These are phyloP conservation scores for Keiferia lycopersicella DNA, from an alignment of 2,888 invertebrate species.

Conservation along the genomic window DNA sequence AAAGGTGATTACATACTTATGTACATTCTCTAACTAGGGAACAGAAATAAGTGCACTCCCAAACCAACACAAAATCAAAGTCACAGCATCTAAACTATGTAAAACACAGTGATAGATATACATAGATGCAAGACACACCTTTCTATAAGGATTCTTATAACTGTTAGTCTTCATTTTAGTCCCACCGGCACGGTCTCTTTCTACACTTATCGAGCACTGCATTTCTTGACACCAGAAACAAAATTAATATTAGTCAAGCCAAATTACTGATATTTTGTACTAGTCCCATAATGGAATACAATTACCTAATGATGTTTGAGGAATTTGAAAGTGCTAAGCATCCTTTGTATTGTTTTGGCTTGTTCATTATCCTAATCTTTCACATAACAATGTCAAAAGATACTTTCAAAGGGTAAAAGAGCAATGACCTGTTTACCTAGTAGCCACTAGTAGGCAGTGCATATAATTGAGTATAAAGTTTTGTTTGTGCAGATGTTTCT, in stretches of 20 bases:
- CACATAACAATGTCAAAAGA: slow-evolving; percentile 17
- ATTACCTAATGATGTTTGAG: slow-evolving; percentile 24
- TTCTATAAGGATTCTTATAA: slow-evolving; percentile 73
- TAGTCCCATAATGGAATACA: slow-evolving; percentile 19
- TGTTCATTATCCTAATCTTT: slow-evolving; percentile 3
- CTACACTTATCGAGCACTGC: slow-evolving; percentile 75
- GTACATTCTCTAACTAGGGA: slow-evolving; percentile 51
- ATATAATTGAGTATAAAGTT: background rate
- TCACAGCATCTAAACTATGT: slow-evolving; percentile 29
- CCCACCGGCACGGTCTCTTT: slow-evolving; percentile 68
- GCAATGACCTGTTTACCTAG: slow-evolving; percentile 26
- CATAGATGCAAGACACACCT: slow-evolving; percentile 62
- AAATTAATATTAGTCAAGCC: slow-evolving; percentile 35
- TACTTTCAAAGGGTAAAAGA: slow-evolving; percentile 17
- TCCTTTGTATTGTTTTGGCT: background rate
- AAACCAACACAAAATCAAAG: slow-evolving; percentile 33
- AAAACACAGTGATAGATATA: slow-evolving; percentile 35
- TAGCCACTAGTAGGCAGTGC: slow-evolving; percentile 4
- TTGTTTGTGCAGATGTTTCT: slow-evolving; percentile 23
- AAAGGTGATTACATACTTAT: slow-evolving; percentile 57
- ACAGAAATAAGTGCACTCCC: slow-evolving; percentile 51
- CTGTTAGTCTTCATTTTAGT: slow-evolving; percentile 75
- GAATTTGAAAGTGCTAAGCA: slow-evolving; percentile 16
- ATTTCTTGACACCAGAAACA: slow-evolving; percentile 72
- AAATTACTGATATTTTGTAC: slow-evolving; percentile 17